Conservation (phyloP, 2,113 vertebrate species). For the Phrynosoma blainvillii region DNA sequence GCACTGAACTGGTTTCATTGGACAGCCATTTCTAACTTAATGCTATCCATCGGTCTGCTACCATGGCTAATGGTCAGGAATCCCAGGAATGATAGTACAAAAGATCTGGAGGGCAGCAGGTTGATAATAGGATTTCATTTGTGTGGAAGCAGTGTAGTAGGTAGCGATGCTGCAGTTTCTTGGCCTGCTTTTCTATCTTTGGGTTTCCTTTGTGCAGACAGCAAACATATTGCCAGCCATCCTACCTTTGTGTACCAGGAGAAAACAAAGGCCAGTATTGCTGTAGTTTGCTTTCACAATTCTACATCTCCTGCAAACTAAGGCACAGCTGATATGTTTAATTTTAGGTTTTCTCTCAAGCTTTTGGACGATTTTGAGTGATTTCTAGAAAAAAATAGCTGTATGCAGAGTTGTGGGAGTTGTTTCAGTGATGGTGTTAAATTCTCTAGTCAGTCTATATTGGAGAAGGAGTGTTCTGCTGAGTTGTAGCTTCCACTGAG, state of each 20-base stretch:
- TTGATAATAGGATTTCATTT: not conserved
- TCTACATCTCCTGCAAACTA: conserved; percentile 37
- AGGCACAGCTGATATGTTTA: conserved; percentile 47
- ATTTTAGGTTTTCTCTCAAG: conserved; percentile 24
- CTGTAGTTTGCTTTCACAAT: conserved; percentile 26
- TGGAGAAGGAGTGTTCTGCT: not conserved
- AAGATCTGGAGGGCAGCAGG: too few relatives aligned
- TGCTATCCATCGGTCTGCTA: too few relatives aligned
- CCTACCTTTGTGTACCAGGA: not conserved
- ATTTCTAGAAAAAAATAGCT: conserved; percentile 24
- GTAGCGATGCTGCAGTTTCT: not conserved
- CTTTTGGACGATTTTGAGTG: conserved; percentile 20
- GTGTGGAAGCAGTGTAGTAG: not conserved
- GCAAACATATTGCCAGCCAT: not conserved
- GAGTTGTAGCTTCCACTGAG: not conserved
- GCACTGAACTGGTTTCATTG: not conserved
- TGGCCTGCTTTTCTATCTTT: conserved; percentile 28
- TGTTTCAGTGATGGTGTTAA: conserved; percentile 40
- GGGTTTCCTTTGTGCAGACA: conserved; percentile 4
- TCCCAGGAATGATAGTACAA: too few relatives aligned
- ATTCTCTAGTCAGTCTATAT: not conserved
- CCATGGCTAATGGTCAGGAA: too few relatives aligned
- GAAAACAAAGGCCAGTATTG: conserved; percentile 15
- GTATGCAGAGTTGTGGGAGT: conserved; percentile 30
- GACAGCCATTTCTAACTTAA: too few relatives aligned